Evolutionary conservation across 2,797 vertebrate genomes (phyloP).

Genomic region (Gephyroberyx darwinii): DNA sequence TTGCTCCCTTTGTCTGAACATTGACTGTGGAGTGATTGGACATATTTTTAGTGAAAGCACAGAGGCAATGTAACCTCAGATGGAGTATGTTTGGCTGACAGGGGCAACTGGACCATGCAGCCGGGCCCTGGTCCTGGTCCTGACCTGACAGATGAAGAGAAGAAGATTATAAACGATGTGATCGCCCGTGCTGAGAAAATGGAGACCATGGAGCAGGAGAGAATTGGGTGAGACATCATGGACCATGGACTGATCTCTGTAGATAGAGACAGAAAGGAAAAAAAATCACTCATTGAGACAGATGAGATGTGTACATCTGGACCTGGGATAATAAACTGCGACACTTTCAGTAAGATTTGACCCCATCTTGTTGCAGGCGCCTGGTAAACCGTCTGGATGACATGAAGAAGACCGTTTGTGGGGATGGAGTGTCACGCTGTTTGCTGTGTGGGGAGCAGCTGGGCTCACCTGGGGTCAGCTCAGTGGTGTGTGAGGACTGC

Average conservation of each 20-base stretch:
- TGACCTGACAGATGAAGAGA: slow-evolving; percentile 96
- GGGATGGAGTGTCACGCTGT: slow-evolving; percentile 93
- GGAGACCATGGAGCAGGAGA: slow-evolving; percentile 97
- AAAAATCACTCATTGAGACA: background rate
- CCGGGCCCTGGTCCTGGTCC: slow-evolving; percentile 71
- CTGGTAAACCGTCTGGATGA: slow-evolving; percentile 93
- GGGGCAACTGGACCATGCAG: slow-evolving; percentile 77
- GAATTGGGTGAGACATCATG: slow-evolving; percentile 88
- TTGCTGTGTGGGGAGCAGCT: slow-evolving; percentile 95
- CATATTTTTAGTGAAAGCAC: slow-evolving; percentile 14
- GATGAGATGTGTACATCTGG: slow-evolving; percentile 7
- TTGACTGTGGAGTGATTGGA: slow-evolving; percentile 9
- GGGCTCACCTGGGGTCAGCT: slow-evolving; percentile 85
- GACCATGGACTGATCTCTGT: slow-evolving; percentile 7
- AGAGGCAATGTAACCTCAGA: slow-evolving; percentile 23
- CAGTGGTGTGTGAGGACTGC: slow-evolving; percentile 97
- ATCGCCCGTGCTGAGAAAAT: slow-evolving; percentile 96
- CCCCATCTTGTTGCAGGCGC: slow-evolving; percentile 80
- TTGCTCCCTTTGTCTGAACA: background rate
- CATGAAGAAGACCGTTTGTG: slow-evolving; percentile 93
- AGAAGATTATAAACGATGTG: slow-evolving; percentile 95
- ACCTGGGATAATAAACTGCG: slow-evolving; percentile 30
- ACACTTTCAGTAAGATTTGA: slow-evolving; percentile 18
- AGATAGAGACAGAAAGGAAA: background rate
- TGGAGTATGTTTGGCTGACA: slow-evolving; percentile 62